These are phyloP conservation scores for Calliopum simillimum DNA, from an alignment of 2,888 invertebrate species.

Conservation along the genomic window DNA sequence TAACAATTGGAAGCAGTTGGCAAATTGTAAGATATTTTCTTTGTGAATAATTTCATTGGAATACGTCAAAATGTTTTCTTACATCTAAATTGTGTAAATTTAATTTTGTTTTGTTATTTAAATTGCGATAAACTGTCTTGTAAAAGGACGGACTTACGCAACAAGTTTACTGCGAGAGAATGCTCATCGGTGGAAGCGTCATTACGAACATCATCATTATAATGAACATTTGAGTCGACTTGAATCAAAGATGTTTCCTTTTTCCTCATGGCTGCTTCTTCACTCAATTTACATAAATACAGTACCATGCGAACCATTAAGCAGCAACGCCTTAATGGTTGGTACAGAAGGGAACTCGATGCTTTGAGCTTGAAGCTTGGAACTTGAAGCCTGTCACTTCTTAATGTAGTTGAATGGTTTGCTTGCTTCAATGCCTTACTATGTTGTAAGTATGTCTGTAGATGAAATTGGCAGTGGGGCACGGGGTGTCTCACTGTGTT, in stretches of 20 bases:
- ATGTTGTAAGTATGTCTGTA: not conserved
- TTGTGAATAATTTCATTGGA: too few species aligned
- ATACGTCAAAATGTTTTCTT: too few species aligned
- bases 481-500: not conserved
- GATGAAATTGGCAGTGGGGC: not conserved
- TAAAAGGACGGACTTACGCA: conserved; percentile 13
- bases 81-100: too few species aligned
- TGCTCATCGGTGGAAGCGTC: too few species aligned
- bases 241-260: conserved; percentile 19
- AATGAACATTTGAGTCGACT: not conserved
- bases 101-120: not conserved
- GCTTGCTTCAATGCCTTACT: conserved; percentile 13
- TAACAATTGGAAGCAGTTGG: too few species aligned
- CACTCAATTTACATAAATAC: conserved; percentile 19
- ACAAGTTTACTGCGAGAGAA: not conserved
- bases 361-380: too few species aligned
- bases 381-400: conserved; percentile 15
- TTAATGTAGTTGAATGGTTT: conserved; percentile 24
- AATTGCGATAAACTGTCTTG: not conserved
- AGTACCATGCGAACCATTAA: conserved; percentile 18
- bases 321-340: conserved; percentile 2
- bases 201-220: too few species aligned
- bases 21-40: too few species aligned
- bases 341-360: too few species aligned
- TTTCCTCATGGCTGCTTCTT: not conserved